Base-by-base conservation (phyloP, 2,888 invertebrate species). In the Dorcus hopei region DNA sequence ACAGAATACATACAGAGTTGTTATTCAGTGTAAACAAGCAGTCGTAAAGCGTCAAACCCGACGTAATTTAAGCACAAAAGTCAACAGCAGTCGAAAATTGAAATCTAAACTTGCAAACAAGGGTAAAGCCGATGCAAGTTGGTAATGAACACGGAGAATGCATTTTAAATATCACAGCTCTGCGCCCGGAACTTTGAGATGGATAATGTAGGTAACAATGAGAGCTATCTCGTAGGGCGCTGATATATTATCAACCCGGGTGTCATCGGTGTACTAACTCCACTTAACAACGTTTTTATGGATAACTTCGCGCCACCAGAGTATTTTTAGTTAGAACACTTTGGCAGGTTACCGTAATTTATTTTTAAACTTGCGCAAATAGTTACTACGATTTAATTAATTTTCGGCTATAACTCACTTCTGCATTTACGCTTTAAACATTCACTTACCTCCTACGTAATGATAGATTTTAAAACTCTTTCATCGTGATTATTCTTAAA, bases 21-120 rank as follows among this genome's bases (percentile, higher is more conserved):
- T 19, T 19, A 19, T 19, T 19, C 19, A 19, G 19, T 19, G 19
- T 19, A 19, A 19, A 19, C 19, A 19, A 19, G 19, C 19, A 19
- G 19, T 19, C 19, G 19, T 19, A 19, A 19, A 19, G 19, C 19
- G 19, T 19, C 19, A 19, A 19, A 19, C 19, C 19, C 19, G 23
- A 19, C 23, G n/a, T 45, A n/a, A 33, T 33, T 33, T 23, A 45
- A 45, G 23, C 45, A 23, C 16, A 45, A 16, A 45, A 45, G 45
- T 45, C 45, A 45, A 45, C 45, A 19, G 19, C 19, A 4, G 16
- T 19, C 23, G 58, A 58, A 53, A 58, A 58, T 58, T 55, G 59
- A 55, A 59, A 59, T 49, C 59, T 58, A 53, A 53, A 58, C 49
- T 53, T 48, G 53, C 50, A 55, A 59, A 59, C 55, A 55, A 55